These are phyloP conservation scores for Lysandra coridon DNA, from an alignment of 2,888 invertebrate genomes.

Conservation along the genomic window DNA sequence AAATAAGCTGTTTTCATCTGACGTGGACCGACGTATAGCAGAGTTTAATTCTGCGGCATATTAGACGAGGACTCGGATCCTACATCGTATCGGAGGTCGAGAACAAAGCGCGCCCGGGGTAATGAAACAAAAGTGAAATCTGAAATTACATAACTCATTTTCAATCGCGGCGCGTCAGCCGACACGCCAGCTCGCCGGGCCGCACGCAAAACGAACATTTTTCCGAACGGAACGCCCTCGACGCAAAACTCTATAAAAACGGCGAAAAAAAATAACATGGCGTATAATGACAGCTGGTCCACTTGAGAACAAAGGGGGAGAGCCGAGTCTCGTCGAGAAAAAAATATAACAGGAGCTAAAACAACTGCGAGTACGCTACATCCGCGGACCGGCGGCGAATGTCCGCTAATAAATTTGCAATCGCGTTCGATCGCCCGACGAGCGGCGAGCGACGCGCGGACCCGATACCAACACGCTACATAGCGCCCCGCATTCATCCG, in stretches of 20 bases:
- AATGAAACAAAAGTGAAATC: slow-evolving; percentile 55
- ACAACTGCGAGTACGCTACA: slow-evolving; percentile 68
- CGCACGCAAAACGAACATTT: slow-evolving; percentile 80
- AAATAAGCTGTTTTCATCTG: no score
- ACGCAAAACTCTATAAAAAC: slow-evolving; percentile 79
- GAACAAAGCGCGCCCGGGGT: slow-evolving; percentile 57
- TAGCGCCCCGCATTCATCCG: slow-evolving; percentile 47
- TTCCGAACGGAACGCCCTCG: slow-evolving; percentile 78
- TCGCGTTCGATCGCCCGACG: slow-evolving; percentile 65
- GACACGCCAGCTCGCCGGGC: slow-evolving; percentile 75
- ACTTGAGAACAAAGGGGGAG: slow-evolving; percentile 81
- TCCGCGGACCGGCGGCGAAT: slow-evolving; percentile 59
- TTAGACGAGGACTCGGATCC: slow-evolving; percentile 33
- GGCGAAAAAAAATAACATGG: slow-evolving; percentile 80
- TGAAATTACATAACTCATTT: slow-evolving; percentile 73
- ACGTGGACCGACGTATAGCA: no score
- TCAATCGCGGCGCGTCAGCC: slow-evolving; percentile 69
- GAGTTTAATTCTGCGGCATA: slow-evolving; percentile 36
- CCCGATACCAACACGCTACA: slow-evolving; percentile 50
- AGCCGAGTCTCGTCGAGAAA: slow-evolving; percentile 77
- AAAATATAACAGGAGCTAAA: slow-evolving; percentile 77
- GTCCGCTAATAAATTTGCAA: slow-evolving; percentile 77
- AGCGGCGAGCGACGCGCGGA: slow-evolving; percentile 48
- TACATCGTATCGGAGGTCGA: slow-evolving; percentile 43
- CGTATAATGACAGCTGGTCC: slow-evolving; percentile 82